A percentile compares a stretch with the other conserved stretches of the same genome.
Conservation (phyloP, 2,888 invertebrate genomes). For the Ectemnius cavifrons region DNA sequence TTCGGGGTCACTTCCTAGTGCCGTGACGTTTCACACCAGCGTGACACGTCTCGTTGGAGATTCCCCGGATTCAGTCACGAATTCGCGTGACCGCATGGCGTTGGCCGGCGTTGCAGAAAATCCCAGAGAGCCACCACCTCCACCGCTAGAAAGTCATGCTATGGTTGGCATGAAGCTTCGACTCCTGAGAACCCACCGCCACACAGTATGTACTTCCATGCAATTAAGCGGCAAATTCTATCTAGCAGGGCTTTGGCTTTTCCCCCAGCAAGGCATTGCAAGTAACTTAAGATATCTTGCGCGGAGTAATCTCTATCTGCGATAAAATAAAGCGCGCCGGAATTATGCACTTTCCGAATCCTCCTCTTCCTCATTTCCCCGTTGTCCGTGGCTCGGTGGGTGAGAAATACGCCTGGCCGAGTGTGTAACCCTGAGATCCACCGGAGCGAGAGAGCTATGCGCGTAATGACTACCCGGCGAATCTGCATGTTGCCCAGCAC, state of each 20-base stretch:
- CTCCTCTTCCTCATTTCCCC: background rate
- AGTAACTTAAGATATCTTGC: too few species aligned
- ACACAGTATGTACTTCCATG: too few species aligned
- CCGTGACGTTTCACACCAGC: slow-evolving; percentile 71
- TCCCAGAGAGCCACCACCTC: slow-evolving; percentile 44
- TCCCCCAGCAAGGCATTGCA: too few species aligned
- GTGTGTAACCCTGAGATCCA: background rate
- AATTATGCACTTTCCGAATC: too few species aligned
- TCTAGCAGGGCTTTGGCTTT: too few species aligned
- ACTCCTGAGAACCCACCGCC: slow-evolving; percentile 1
- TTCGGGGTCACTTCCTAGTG: slow-evolving; percentile 74
- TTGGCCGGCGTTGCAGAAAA: slow-evolving; percentile 47
- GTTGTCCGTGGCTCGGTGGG: background rate
- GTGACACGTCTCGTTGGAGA: slow-evolving; percentile 66
- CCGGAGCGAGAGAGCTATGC: background rate
- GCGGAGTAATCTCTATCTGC: too few species aligned
- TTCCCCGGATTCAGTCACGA: slow-evolving; percentile 70
- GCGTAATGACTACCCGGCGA: slow-evolving; percentile 4
- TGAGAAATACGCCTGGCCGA: slow-evolving; percentile 7
- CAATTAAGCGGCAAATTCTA: too few species aligned
- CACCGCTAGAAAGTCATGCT: background rate
- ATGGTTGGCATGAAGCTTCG: background rate
- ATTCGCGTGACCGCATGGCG: slow-evolving; percentile 66
- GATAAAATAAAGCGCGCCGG: too few species aligned
- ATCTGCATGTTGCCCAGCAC: slow-evolving; percentile 3